Conservation (phyloP, 2,888 invertebrate genomes). For the Odiellus spinosus region DNA sequence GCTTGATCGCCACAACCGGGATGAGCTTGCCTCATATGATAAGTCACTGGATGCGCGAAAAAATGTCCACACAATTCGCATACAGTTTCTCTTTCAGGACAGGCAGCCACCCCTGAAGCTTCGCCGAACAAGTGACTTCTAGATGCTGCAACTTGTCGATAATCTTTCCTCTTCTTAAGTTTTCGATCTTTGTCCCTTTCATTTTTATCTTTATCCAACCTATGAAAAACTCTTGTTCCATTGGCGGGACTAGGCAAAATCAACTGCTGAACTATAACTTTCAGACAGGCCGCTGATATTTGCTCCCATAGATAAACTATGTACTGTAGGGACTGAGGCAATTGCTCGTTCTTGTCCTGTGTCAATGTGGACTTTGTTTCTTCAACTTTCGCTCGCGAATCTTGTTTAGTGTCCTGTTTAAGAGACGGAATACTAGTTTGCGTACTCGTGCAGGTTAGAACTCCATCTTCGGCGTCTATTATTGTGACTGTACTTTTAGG, state of each 20-base stretch:
- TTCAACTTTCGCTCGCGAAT: constrained; percentile 8
- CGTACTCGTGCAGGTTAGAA: neutral
- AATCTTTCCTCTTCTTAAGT: constrained; percentile 42
- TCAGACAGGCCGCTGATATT: constrained; percentile 41
- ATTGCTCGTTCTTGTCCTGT: constrained; percentile 18
- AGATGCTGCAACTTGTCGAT: constrained; percentile 26
- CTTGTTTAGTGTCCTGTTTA: constrained; percentile 9
- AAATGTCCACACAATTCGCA: constrained; percentile 73
- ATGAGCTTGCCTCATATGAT: constrained; percentile 78
- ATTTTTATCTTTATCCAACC: constrained; percentile 30
- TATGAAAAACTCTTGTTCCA: constrained; percentile 27
- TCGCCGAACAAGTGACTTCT: constrained; percentile 25
- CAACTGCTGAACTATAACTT: constrained; percentile 42
- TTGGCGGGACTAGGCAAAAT: constrained; percentile 41
- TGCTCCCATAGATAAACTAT: constrained; percentile 81
- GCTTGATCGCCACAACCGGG: constrained; percentile 78
- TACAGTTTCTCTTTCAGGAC: constrained; percentile 31
- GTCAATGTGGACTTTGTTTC: too few relatives aligned
- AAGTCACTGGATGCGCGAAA: constrained; percentile 54
- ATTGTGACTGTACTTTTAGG: neutral
- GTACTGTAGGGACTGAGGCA: constrained; percentile 74
- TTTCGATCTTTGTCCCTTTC: constrained; percentile 29
- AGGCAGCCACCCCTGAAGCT: constrained; percentile 21
- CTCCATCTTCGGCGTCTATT: neutral
- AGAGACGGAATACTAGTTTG: constrained; percentile 1